Conservation (phyloP, 2,113 vertebrate genomes). For the Cephalopterus ornatus region DNA sequence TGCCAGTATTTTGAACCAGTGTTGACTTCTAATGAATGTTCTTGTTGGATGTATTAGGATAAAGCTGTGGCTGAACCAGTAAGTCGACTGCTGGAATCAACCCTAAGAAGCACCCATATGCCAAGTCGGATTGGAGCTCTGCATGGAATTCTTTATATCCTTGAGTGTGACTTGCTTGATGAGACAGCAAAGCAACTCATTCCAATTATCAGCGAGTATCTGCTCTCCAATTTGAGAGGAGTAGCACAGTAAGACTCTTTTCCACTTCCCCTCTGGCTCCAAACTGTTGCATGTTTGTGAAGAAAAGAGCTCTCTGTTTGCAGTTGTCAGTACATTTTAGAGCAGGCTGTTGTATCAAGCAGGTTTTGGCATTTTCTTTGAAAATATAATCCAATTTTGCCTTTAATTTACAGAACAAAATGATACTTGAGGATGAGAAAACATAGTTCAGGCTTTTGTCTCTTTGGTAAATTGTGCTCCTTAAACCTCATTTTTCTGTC, state of each 20-base stretch:
- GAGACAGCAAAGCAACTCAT: constrained; percentile 94
- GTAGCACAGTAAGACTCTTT: constrained; percentile 84
- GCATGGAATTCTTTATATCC: constrained; percentile 91
- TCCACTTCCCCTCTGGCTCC: accelerated
- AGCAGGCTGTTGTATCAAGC: not conserved
- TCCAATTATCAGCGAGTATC: constrained; percentile 88
- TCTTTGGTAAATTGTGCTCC: not conserved
- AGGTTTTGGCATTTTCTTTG: not conserved
- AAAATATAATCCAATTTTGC: not conserved
- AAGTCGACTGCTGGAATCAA: constrained; percentile 89
- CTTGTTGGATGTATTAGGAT: constrained; percentile 75
- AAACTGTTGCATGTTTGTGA: not conserved
- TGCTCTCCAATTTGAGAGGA: constrained; percentile 88
- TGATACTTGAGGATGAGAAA: not conserved
- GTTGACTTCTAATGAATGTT: not conserved
- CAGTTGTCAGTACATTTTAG: not conserved
- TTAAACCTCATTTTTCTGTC: not conserved
- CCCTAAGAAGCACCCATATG: constrained; percentile 91
- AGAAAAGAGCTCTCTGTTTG: not conserved
- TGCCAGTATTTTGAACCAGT: not conserved
- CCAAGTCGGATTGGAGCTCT: constrained; percentile 92
- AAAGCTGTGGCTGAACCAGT: constrained; percentile 93
- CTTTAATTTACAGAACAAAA: not conserved
- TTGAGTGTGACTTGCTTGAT: constrained; percentile 95
- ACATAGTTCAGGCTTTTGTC: not conserved